Conservation (phyloP, 2,888 invertebrate genomes). For the Dynastes tityus region DNA sequence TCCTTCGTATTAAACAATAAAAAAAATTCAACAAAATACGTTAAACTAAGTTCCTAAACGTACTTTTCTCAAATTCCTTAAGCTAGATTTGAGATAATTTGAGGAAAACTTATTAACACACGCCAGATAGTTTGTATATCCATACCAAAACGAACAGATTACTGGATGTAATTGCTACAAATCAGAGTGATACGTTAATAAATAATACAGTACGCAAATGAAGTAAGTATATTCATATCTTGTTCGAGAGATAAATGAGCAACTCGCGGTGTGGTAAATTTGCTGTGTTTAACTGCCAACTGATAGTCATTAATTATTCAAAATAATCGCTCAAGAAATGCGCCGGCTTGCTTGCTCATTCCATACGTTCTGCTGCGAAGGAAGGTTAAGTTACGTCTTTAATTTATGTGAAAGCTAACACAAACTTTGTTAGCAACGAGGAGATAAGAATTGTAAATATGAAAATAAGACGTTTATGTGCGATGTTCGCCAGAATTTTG, state of each 20-base stretch:
- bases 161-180: constrained; percentile 8
- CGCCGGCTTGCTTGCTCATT: constrained; percentile 3
- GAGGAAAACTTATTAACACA: too few species aligned
- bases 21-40: too few species aligned
- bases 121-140: background rate
- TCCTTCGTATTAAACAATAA: too few species aligned
- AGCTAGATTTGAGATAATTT: too few species aligned
- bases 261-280: constrained; percentile 29
- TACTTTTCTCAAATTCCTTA: too few species aligned
- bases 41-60: too few species aligned
- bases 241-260: constrained; percentile 22
- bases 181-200: constrained; percentile 11
- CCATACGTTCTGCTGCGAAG: constrained; percentile 11
- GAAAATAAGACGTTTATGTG: too few species aligned
- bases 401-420: constrained; percentile 20
- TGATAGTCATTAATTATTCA: constrained; percentile 42
- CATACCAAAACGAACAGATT: background rate
- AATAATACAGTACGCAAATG: constrained; percentile 18
- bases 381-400: background rate
- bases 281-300: constrained; percentile 32
- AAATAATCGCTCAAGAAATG: constrained; percentile 30
- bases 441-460: background rate
- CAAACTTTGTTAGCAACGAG: background rate
- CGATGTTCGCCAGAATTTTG: too few species aligned
- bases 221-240: constrained; percentile 31